A percentile compares a stretch with the other conserved stretches of the same genome.
These are phyloP conservation scores for Onychorhynchus coronatus DNA, from an alignment of 2,113 vertebrate genomes.

Conservation along the genomic window DNA sequence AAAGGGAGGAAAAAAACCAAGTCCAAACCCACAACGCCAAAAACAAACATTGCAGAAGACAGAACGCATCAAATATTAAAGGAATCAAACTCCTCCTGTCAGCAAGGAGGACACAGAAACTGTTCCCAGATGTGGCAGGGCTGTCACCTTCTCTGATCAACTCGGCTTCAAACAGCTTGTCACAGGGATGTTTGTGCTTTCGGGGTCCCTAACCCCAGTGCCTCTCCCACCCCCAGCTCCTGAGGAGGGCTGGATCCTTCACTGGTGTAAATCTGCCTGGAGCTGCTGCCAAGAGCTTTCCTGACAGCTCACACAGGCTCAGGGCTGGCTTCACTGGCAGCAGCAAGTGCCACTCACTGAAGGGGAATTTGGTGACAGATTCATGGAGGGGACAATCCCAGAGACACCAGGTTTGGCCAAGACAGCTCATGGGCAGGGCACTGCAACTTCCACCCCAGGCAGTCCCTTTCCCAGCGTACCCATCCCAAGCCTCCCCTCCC, in stretches of 20 bases:
- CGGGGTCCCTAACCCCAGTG: background rate
- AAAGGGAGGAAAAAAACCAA: background rate
- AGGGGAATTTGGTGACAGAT: background rate
- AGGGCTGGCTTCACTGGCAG: background rate
- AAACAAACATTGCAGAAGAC: conserved; percentile 39
- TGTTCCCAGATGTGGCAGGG: background rate
- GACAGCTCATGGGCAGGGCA: background rate
- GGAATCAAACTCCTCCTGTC: conserved; percentile 33
- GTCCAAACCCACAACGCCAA: background rate
- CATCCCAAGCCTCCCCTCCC: background rate
- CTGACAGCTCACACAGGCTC: background rate
- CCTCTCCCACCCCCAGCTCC: background rate
- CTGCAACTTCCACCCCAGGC: background rate
- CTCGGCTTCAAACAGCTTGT: conserved; percentile 22
- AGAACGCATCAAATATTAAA: conserved; percentile 58
- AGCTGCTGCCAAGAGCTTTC: background rate
- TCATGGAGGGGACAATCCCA: accelerated
- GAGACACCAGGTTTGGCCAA: background rate
- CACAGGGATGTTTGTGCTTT: background rate
- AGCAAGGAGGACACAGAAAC: conserved; percentile 2
- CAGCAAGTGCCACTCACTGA: background rate
- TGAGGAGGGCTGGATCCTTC: background rate
- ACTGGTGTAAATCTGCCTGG: background rate
- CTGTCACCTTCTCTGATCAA: conserved; percentile 32
- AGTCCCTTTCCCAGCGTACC: accelerated